A percentile compares a stretch with the other conserved stretches of the same genome.
Conservation (phyloP, 2,888 invertebrate species). For the Cheilosia urbana region DNA sequence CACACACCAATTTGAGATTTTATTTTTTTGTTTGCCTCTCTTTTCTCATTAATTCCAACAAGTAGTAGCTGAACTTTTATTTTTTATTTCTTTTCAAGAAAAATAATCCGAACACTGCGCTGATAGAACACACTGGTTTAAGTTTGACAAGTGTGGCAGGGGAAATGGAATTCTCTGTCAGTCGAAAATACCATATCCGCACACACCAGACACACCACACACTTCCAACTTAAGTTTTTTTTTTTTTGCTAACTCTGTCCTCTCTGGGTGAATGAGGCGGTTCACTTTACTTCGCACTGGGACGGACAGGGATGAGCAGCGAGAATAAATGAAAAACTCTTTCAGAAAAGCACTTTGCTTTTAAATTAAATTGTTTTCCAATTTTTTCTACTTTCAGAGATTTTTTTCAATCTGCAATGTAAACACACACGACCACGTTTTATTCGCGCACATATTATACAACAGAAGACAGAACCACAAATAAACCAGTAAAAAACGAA, state of each 20-base stretch:
- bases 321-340: conserved; percentile 21
- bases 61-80: conserved; percentile 63
- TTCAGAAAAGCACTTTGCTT: conserved; percentile 16
- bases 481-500: conserved; percentile 25
- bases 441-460: conserved; percentile 52
- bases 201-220: conserved; percentile 9
- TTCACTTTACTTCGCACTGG: background rate
- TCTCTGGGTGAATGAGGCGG: conserved; percentile 54
- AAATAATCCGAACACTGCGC: conserved; percentile 3
- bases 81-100: conserved; percentile 27
- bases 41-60: conserved; percentile 71
- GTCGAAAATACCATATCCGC: conserved; percentile 14
- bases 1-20: conserved; percentile 55
- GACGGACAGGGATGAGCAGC: conserved; percentile 42
- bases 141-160: conserved; percentile 52
- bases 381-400: conserved; percentile 20
- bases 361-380: conserved; percentile 14
- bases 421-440: conserved; percentile 60
- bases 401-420: conserved; percentile 31
- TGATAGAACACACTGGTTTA: conserved; percentile 34
- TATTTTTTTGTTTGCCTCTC: conserved; percentile 60
- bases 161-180: conserved; percentile 38
- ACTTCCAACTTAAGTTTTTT: conserved; percentile 22
- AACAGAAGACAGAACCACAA: conserved; percentile 35
- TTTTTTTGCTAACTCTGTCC: conserved; percentile 16